These are phyloP conservation scores for Cephus rjabovi DNA, from an alignment of 2,888 invertebrate genomes.

Conservation along the genomic window DNA sequence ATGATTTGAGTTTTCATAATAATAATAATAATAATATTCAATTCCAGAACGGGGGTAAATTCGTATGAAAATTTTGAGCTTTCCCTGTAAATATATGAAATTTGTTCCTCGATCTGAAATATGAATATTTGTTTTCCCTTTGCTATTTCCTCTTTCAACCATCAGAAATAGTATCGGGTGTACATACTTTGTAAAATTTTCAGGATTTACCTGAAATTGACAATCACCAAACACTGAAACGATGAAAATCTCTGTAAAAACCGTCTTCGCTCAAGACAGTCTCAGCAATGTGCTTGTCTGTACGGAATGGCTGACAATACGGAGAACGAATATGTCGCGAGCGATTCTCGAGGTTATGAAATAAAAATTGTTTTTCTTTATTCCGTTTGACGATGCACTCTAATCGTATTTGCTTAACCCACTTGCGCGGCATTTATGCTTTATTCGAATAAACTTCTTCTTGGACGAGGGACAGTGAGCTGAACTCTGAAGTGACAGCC, in stretches of 20 bases:
- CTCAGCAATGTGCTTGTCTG: too few species aligned
- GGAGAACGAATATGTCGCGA: too few species aligned
- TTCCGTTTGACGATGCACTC: neutral
- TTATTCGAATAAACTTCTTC: neutral
- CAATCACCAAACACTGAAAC: neutral
- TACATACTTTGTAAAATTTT: neutral
- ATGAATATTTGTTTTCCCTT: neutral
- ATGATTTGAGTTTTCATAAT: too few species aligned
- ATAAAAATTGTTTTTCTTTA: too few species aligned
- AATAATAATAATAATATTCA: too few species aligned
- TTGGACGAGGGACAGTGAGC: neutral
- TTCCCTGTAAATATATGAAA: neutral
- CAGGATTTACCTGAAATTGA: neutral
- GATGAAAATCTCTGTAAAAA: neutral
- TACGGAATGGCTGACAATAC: too few species aligned
- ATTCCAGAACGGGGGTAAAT: neutral
- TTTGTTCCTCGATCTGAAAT: neutral
- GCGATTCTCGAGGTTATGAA: too few species aligned
- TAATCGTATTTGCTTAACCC: neutral
- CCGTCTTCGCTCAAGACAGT: too few species aligned
- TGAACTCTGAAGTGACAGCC: neutral
- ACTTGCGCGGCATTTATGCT: neutral
- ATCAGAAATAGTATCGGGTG: too few species aligned
- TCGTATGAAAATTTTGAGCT: neutral
- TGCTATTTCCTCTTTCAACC: neutral